A percentile compares a stretch with the other conserved stretches of the same genome.
These are phyloP conservation scores for Melanargia galathea DNA, from an alignment of 2,888 invertebrate genomes.

Conservation along the genomic window DNA sequence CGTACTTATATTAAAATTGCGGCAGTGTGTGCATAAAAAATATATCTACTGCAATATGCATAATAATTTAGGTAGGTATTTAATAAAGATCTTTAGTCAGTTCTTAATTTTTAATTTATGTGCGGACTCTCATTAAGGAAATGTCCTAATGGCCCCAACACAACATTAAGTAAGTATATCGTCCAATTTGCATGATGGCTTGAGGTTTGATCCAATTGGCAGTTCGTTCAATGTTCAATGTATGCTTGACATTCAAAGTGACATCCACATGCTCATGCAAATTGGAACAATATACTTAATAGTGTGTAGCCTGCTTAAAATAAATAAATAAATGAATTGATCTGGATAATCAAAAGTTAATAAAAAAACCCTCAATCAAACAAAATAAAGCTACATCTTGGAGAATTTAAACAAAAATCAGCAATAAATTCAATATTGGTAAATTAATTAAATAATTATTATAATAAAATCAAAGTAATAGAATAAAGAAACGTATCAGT, in stretches of 20 bases:
- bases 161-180: neutral
- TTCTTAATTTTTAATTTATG: constrained; percentile 11
- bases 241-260: no score
- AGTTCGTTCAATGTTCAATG: no score
- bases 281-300: no score
- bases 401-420: constrained; percentile 7
- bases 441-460: neutral
- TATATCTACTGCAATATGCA: constrained; percentile 12
- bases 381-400: neutral
- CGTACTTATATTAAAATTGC: constrained; percentile 3
- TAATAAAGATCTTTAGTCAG: constrained; percentile 5
- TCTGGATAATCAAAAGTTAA: constrained; percentile 4
- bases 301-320: neutral
- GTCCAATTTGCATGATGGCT: no score
- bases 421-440: neutral
- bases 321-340: neutral
- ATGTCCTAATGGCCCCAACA: neutral
- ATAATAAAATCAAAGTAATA: neutral
- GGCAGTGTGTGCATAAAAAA: constrained; percentile 12
- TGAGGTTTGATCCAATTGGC: no score
- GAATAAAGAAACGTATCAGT: no score
- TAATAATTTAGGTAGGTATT: constrained; percentile 11
- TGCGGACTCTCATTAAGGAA: neutral
- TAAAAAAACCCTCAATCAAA: no score
- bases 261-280: no score